phyloP scores from a whole-genome alignment of 2,113 vertebrate species.

The Chloropsis cyanopogon region DNA sequence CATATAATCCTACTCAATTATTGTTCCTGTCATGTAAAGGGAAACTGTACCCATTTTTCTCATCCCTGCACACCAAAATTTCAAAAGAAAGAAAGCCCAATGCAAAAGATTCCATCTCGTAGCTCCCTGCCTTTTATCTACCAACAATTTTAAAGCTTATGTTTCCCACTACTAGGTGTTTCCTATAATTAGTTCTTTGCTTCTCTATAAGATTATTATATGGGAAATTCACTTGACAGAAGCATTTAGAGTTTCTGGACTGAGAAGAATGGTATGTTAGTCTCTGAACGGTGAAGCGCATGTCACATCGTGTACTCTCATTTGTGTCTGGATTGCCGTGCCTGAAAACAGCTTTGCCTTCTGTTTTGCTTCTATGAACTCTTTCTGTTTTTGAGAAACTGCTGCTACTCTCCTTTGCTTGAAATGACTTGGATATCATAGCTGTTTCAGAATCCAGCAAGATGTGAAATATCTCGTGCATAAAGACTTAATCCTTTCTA shows the following conservation, averaged over 20 bases:
- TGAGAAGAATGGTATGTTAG: not conserved
- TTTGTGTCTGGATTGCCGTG: not conserved
- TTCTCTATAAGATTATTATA: not conserved
- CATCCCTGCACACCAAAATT: conserved; percentile 23
- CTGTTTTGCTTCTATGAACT: not conserved
- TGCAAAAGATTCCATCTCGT: not conserved
- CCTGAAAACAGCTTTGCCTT: not conserved
- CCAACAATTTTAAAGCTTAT: not conserved
- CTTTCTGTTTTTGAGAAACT: not conserved
- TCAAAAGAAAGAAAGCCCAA: not conserved
- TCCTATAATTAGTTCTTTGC: conserved; percentile 8
- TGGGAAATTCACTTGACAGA: conserved; percentile 16
- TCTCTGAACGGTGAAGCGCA: not conserved
- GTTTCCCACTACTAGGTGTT: conserved; percentile 19
- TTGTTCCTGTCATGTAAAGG: conserved; percentile 66
- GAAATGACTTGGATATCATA: not conserved
- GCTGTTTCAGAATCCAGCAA: not conserved
- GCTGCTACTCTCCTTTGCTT: not conserved
- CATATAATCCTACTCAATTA: conserved; percentile 71
- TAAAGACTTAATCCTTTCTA: conserved; percentile 1
- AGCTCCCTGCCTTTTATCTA: not conserved
- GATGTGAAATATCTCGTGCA: not conserved
- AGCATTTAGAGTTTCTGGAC: not conserved
- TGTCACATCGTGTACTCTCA: not conserved
- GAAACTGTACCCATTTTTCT: conserved; percentile 65